A percentile compares a stretch with the other conserved stretches of the same genome.
phyloP scores from a whole-genome alignment of 2,797 vertebrate genomes.

The Sciurus carolinensis region DNA sequence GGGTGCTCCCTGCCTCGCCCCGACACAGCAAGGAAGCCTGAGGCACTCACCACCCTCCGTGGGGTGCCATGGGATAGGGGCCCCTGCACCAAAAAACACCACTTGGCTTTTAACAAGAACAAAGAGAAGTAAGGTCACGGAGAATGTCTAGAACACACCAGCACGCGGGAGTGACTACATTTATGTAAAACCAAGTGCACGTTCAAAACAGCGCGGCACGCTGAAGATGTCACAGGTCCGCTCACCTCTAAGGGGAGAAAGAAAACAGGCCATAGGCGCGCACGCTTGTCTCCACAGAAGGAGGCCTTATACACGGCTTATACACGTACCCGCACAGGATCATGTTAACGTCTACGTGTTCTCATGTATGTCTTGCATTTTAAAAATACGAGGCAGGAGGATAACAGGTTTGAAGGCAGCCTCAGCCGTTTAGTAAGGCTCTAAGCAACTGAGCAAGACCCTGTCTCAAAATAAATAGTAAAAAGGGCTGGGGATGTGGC shows the following conservation, averaged over 20 bases:
- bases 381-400: neutral
- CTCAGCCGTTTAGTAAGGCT: too few species aligned
- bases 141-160: neutral
- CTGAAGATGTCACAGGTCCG: neutral
- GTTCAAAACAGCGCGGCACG: neutral
- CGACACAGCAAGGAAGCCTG: neutral
- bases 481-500: too few species aligned
- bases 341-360: too few species aligned
- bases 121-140: neutral
- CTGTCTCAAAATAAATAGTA: too few species aligned
- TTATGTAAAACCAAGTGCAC: neutral
- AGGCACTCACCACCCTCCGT: neutral
- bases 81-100: neutral
- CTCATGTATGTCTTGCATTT: neutral
- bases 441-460: too few species aligned
- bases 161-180: neutral
- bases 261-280: neutral
- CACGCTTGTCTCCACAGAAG: neutral
- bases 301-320: neutral
- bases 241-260: neutral
- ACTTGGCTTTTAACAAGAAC: neutral
- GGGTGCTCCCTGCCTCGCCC: accelerated
- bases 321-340: too few species aligned
- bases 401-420: too few species aligned
- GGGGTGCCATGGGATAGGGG: accelerated